Conservation (phyloP, 2,113 vertebrate genomes). For the Sialia sialis region DNA sequence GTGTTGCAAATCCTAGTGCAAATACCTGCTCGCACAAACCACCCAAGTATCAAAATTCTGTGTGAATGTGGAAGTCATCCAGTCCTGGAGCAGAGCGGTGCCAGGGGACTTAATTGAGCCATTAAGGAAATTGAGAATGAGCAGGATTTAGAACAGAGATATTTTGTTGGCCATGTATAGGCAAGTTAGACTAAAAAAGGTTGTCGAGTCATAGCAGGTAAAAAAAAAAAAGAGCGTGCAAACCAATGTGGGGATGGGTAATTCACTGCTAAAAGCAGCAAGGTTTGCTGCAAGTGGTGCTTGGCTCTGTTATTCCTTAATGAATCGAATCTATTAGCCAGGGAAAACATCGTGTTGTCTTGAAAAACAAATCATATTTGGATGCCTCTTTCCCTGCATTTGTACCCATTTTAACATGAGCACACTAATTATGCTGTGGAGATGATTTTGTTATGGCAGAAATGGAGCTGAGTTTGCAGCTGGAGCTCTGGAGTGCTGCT, state of each 20-base stretch:
- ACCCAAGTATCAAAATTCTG: not conserved
- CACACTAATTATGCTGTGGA: conserved; percentile 25
- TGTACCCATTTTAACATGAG: not conserved
- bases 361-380: conserved; percentile 28
- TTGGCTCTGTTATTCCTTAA: conserved; percentile 11
- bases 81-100: not conserved
- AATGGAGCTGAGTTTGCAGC: not conserved
- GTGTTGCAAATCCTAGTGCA: conserved; percentile 38
- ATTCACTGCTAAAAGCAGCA: not conserved
- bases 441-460: conserved; percentile 35
- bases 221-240: not conserved
- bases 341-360: conserved; percentile 7
- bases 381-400: conserved; percentile 8
- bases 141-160: not conserved
- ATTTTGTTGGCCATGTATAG: not conserved
- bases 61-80: not conserved
- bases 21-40: not conserved
- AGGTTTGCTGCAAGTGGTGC: not conserved
- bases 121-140: not conserved
- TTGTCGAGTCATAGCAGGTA: not conserved
- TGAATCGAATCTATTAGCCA: conserved; percentile 1
- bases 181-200: not conserved
- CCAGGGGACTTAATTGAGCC: not conserved
- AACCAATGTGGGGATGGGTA: not conserved
- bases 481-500: not conserved